Evolutionary conservation across 2,113 vertebrate genomes (phyloP).

Genomic region (Patagioenas fasciata): DNA sequence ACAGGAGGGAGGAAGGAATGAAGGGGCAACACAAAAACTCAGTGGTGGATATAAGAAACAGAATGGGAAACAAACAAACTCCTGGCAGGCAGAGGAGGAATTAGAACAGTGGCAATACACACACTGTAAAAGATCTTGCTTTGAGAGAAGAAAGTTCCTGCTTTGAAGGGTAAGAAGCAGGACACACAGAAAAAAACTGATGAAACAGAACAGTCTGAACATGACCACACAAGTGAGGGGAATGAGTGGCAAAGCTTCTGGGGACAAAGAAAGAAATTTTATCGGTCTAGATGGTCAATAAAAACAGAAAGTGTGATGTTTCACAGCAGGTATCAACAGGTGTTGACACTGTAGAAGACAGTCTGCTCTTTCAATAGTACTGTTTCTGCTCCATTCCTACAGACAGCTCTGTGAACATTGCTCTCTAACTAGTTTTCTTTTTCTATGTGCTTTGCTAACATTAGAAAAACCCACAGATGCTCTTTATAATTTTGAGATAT

Average conservation of each 20-base stretch:
- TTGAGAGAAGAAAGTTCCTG: not conserved
- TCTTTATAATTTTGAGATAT: not conserved
- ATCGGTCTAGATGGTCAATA: not conserved
- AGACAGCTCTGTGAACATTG: not conserved
- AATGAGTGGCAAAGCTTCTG: not conserved
- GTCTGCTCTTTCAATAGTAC: not conserved
- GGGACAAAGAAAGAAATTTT: not conserved
- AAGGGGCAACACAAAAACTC: not conserved
- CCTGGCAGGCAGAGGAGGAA: not conserved
- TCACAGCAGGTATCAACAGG: not conserved
- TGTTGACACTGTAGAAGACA: not conserved
- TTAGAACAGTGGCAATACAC: fast-evolving
- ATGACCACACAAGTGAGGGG: not conserved
- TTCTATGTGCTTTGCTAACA: not conserved
- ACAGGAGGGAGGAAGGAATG: not conserved
- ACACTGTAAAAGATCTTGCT: not conserved
- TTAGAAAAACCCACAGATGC: not conserved
- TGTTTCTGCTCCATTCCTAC: not conserved
- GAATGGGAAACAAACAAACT: not conserved
- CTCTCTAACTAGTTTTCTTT: not conserved
- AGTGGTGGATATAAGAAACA: not conserved
- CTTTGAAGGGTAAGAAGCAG: not conserved
- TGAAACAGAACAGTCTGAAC: not conserved
- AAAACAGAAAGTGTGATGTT: not conserved
- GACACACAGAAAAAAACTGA: not conserved